Percentiles rank a stretch among this genome's conserved stretches.
Evolutionary conservation across 2,888 invertebrate genomes (phyloP).

Genomic region (Nesidiocoris tenuis): DNA sequence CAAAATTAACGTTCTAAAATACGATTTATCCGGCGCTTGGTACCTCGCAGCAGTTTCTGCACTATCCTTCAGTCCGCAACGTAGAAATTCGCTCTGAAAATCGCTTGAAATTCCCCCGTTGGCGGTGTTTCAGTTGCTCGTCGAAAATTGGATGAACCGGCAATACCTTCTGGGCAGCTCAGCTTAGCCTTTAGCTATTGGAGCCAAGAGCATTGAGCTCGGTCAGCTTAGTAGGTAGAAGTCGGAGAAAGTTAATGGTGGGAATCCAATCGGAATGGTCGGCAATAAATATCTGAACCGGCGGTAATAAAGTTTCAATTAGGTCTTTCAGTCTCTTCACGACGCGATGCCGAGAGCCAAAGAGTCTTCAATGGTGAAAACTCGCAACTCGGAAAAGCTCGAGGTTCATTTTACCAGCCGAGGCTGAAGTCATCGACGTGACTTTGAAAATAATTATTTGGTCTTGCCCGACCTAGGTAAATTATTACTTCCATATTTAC

Average conservation of each 20-base stretch:
- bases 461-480: too few relatives aligned
- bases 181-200: neutral
- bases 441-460: too few relatives aligned
- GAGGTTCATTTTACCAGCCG: neutral
- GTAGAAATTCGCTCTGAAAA: too few relatives aligned
- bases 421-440: too few relatives aligned
- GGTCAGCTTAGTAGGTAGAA: conserved; percentile 11
- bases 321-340: conserved; percentile 1
- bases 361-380: neutral
- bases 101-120: too few relatives aligned
- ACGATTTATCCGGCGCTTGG: too few relatives aligned
- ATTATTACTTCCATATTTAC: too few relatives aligned
- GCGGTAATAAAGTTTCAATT: conserved; percentile 13
- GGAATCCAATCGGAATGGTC: conserved; percentile 7
- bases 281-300: conserved; percentile 3
- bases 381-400: neutral
- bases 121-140: neutral
- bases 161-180: neutral
- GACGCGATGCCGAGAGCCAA: neutral
- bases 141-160: neutral
- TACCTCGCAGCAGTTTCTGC: too few relatives aligned
- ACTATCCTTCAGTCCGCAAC: too few relatives aligned
- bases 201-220: neutral
- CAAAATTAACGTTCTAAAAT: too few relatives aligned
- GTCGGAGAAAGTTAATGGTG: conserved; percentile 6